Percentiles rank a stretch among this genome's conserved stretches.
Conservation (phyloP, 1,140 invertebrate species). For the Brachionus calyciflorus region DNA sequence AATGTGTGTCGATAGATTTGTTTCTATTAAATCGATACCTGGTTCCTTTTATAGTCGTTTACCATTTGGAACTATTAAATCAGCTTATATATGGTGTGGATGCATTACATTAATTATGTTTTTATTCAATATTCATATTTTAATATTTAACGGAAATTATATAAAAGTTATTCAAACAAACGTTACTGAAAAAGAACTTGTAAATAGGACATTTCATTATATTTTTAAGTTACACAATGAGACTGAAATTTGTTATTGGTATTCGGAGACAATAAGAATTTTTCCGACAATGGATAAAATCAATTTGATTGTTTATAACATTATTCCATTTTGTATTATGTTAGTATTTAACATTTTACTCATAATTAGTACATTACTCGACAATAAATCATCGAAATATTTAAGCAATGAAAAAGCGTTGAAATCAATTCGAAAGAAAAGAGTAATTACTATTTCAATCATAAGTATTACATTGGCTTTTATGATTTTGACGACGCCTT, state of each 20-base stretch:
- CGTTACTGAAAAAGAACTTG: too few species aligned
- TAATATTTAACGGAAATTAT: too few species aligned
- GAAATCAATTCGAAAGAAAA: neutral
- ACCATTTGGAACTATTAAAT: too few species aligned
- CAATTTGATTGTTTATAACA: conserved; percentile 3
- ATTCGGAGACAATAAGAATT: neutral
- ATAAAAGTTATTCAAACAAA: too few species aligned
- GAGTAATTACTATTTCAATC: neutral
- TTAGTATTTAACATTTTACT: conserved; percentile 24
- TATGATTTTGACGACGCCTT: conserved; percentile 25
- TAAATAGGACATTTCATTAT: too few species aligned
- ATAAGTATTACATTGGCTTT: conserved; percentile 26
- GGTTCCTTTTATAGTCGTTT: too few species aligned
- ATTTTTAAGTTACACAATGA: too few species aligned
- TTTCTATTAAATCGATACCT: too few species aligned
- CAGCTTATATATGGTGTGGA: too few species aligned
- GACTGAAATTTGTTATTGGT: conserved; percentile 26
- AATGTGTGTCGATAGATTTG: too few species aligned
- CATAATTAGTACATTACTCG: neutral
- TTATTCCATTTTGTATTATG: conserved; percentile 37
- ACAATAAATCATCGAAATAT: neutral
- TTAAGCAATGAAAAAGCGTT: neutral
- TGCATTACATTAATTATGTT: too few species aligned
- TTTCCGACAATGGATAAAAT: neutral
- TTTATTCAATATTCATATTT: too few species aligned